Conservation (phyloP, 2,113 vertebrate species). For the Gymnogyps californianus region DNA sequence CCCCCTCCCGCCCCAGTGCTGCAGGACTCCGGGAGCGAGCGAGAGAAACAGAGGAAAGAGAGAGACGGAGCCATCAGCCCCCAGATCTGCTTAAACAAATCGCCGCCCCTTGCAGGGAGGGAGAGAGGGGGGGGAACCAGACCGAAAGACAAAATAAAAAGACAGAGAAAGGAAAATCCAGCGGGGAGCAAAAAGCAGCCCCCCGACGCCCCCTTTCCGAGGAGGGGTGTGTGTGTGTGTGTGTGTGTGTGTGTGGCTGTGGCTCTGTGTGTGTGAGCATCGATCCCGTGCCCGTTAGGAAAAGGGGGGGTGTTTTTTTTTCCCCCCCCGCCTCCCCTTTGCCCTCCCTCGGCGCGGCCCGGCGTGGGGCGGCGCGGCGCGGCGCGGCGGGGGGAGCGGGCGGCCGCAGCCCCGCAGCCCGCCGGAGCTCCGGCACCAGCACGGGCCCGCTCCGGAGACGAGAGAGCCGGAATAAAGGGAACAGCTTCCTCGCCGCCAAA, state of each 20-base stretch:
- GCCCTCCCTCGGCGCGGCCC: neutral
- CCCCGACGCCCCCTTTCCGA: neutral
- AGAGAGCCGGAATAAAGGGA: neutral
- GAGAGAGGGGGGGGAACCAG: neutral
- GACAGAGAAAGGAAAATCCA: neutral
- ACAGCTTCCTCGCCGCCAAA: neutral
- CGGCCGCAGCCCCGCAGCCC: neutral
- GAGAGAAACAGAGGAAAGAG: neutral
- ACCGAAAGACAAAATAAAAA: neutral
- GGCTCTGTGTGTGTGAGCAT: neutral
- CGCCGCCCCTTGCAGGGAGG: neutral
- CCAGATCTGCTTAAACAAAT: neutral
- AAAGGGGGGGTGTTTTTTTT: neutral
- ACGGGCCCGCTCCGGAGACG: neutral
- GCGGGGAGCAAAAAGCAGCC: neutral
- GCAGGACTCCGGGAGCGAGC: constrained; percentile 8
- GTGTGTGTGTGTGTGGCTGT: too few species aligned
- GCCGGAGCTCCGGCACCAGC: neutral
- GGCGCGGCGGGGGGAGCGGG: constrained; percentile 29
- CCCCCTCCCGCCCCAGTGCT: neutral
- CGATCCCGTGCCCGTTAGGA: neutral
- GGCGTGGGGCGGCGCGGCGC: neutral
- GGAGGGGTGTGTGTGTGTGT: neutral
- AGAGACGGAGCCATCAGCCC: neutral
- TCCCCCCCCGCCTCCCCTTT: neutral